Conservation (phyloP, 2,888 invertebrate genomes). For the Drosophila crucigera region DNA sequence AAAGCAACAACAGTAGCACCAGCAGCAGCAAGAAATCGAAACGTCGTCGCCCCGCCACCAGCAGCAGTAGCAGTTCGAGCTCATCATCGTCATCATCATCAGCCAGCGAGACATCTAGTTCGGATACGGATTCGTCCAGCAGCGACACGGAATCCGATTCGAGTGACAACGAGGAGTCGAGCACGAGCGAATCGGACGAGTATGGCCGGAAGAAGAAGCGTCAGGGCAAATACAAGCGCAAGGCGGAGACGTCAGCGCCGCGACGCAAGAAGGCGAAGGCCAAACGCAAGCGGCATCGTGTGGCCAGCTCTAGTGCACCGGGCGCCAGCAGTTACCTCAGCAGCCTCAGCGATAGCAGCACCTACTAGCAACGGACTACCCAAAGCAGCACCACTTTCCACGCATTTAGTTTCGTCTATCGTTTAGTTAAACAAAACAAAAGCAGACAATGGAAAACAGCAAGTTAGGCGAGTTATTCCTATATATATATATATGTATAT, state of each 20-base stretch:
- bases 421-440: slow-evolving; percentile 29
- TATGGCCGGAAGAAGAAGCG: slow-evolving; percentile 82
- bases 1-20: slow-evolving; percentile 49
- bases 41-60: slow-evolving; percentile 63
- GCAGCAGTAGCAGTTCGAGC: slow-evolving; percentile 38
- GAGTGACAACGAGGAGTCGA: slow-evolving; percentile 84
- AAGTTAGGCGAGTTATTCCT: slow-evolving; percentile 46
- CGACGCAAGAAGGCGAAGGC: slow-evolving; percentile 82
- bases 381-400: slow-evolving; percentile 55
- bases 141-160: slow-evolving; percentile 78
- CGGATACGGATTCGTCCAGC: slow-evolving; percentile 38
- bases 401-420: slow-evolving; percentile 41
- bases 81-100: slow-evolving; percentile 40
- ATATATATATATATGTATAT: not conserved
- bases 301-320: slow-evolving; percentile 65
- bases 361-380: slow-evolving; percentile 59
- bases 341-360: slow-evolving; percentile 79
- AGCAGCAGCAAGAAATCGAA: slow-evolving; percentile 68
- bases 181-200: slow-evolving; percentile 82
- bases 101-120: slow-evolving; percentile 25
- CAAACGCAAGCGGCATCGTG: slow-evolving; percentile 80
- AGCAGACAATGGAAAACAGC: slow-evolving; percentile 15
- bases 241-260: slow-evolving; percentile 72
- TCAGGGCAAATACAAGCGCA: slow-evolving; percentile 83
- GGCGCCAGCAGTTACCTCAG: slow-evolving; percentile 74